Base-by-base conservation (phyloP, 2,113 vertebrate species). In the Thoracochromis brauschi region DNA sequence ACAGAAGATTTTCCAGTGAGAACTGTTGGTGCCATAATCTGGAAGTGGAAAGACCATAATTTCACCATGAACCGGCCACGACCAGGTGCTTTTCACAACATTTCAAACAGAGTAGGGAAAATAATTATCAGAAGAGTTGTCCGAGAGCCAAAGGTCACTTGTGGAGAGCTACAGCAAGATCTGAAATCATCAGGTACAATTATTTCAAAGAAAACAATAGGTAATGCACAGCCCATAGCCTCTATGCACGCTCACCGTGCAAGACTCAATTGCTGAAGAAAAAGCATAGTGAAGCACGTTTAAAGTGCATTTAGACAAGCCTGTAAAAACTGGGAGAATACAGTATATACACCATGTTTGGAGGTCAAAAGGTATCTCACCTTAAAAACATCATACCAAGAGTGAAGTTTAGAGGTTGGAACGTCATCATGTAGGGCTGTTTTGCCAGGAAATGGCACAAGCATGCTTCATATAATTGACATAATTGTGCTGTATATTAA, bases 371-470 rank as follows among this genome's bases (percentile, higher is more conserved):
- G 17, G 29, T 63, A 33, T 19, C 58, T 11, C 58, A 7, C 60
- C 9, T 35, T 63, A 63, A 63, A 63, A 35, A 63, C 17, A 2
- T 17, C 31, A 38, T 65, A 38, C 11, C 1, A 0, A n/a, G 58
- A 63, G 6, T 65, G 19, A 65, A 38, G 33, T 38, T 65, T 65
- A 38, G 60, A 65, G 33, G 60, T 38, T 0, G 10, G 33, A 65
- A 38, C 0, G 3, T 38, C 60, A 65, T 65, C 33, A 12, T 21
- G 19, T 1, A n/a, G 0, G 60, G 1, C 33, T 38, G 60, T 65
- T 65, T 38, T 38, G 19, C 4, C 60, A 8, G 60, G 0, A 65
- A 8, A 65, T 33, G 60, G 60, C 60, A 65, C 33, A 35, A 33
- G 33, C 60, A 65, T 4, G 10, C 33, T 38, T 38, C 2, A 65